These are phyloP conservation scores for Intellagama lesueurii DNA, from an alignment of 2,797 vertebrate species.

Conservation along the genomic window DNA sequence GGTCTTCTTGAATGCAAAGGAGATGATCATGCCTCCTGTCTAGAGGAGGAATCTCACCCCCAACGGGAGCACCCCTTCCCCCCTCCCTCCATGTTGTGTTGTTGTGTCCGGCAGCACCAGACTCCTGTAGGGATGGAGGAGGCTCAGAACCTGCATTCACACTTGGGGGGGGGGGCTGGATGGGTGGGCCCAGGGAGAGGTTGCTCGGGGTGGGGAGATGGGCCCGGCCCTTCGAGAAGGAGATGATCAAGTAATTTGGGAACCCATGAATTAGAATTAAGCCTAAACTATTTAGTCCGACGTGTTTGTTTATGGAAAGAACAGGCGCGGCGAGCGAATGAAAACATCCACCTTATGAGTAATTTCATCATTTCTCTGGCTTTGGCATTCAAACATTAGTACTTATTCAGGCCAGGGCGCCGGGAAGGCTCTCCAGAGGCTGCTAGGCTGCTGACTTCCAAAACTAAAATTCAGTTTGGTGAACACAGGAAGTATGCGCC, in stretches of 20 bases:
- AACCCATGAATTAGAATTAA: not conserved
- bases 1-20: no score
- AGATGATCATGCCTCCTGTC: no score
- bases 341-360: not conserved
- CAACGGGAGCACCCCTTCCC: not conserved
- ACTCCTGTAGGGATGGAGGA: no score
- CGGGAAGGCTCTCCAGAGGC: not conserved
- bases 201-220: not conserved
- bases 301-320: slow-evolving; percentile 21
- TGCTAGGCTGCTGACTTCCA: no score
- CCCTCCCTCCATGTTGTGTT: not conserved
- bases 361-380: slow-evolving; percentile 8
- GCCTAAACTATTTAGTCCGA: not conserved
- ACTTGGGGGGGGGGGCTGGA: not conserved
- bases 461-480: no score
- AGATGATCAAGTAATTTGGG: not conserved
- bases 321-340: not conserved
- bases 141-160: not conserved
- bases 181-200: not conserved
- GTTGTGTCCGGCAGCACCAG: no score
- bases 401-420: not conserved
- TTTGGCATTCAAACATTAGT: not conserved
- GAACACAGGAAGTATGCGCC: no score
- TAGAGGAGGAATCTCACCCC: not conserved
- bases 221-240: not conserved